Evolutionary conservation across 2,113 vertebrate species (phyloP).

Genomic region (Lophochroa leadbeateri): DNA sequence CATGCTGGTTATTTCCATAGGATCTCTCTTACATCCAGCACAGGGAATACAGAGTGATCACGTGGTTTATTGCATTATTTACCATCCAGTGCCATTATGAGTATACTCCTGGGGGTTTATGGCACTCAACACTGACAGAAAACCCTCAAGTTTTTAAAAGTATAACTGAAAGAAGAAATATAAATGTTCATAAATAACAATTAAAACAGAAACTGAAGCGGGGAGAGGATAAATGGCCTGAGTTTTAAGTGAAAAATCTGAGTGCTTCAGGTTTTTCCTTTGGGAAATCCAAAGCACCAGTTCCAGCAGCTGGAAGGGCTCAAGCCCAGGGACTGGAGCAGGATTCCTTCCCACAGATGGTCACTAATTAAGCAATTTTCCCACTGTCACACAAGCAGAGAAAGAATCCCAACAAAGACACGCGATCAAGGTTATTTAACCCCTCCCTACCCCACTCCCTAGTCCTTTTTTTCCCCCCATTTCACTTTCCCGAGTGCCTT

Average conservation of each 20-base stretch:
- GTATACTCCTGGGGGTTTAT: neutral
- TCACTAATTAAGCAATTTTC: neutral
- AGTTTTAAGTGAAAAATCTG: neutral
- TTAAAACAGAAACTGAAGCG: neutral
- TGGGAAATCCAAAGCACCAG: neutral
- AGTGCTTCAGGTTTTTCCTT: neutral
- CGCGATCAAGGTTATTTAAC: rapidly evolving
- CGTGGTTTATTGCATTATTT: neutral
- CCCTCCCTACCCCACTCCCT: neutral
- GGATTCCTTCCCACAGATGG: neutral
- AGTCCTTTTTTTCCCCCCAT: rapidly evolving
- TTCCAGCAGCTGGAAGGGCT: neutral
- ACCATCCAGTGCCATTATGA: neutral
- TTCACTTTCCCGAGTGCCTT: neutral
- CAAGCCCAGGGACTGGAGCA: neutral
- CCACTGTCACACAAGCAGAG: neutral
- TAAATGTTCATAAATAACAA: neutral
- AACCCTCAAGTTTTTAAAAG: neutral
- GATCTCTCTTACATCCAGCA: neutral
- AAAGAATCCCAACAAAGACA: neutral
- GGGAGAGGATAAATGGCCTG: neutral
- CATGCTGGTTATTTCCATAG: neutral
- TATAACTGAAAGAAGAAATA: neutral
- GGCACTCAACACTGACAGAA: neutral
- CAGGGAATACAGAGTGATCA: neutral